Evolutionary conservation across 2,888 invertebrate genomes (phyloP).

Genomic region (Meliscaeva auricollis): DNA sequence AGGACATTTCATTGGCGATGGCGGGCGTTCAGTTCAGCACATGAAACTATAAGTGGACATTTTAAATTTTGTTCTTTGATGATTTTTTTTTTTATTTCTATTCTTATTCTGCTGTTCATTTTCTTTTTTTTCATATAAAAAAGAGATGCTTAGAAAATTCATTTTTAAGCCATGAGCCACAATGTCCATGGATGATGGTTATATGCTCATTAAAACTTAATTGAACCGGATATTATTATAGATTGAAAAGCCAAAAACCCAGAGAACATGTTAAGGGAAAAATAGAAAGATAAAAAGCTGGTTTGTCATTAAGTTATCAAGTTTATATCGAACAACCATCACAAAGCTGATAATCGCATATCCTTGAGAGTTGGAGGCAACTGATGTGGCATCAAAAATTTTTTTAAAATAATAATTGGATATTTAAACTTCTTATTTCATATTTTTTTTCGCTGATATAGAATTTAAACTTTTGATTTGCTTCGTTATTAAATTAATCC

Average conservation of each 20-base stretch:
- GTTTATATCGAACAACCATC: neutral
- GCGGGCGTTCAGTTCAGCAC: neutral
- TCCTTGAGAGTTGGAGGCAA: neutral
- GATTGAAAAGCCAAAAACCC: neutral
- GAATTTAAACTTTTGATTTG: no score
- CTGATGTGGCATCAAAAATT: no score
- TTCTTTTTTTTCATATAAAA: neutral
- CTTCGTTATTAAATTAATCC: no score
- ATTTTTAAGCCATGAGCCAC: neutral
- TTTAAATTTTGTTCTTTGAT: slow-evolving; percentile 16
- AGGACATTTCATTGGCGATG: slow-evolving; percentile 12
- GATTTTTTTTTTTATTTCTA: neutral
- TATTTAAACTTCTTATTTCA: no score
- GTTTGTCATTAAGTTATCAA: neutral
- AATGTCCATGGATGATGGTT: slow-evolving; percentile 6
- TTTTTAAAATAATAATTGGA: no score
- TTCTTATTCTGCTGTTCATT: neutral
- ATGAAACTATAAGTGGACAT: slow-evolving; percentile 31
- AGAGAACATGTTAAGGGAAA: neutral
- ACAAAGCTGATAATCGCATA: neutral
- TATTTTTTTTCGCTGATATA: no score
- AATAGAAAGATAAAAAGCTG: neutral
- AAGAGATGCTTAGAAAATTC: neutral
- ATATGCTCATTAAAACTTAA: slow-evolving; percentile 35
- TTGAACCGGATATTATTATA: slow-evolving; percentile 30